Conservation (phyloP, 2,888 invertebrate species). For the Gastracanthus pulcherrimus region DNA sequence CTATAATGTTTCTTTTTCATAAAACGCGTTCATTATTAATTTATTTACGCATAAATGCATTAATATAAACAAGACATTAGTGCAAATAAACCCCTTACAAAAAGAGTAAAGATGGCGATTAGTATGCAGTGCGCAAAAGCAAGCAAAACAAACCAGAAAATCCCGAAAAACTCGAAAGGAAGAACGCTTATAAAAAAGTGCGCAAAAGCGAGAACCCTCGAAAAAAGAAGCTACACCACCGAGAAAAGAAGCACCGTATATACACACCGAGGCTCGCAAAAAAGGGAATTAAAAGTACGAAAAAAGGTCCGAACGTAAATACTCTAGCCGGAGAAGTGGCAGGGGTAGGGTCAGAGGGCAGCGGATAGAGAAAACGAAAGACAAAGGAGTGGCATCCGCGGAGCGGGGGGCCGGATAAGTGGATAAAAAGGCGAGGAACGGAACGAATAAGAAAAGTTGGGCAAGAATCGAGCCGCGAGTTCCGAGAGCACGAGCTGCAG, state of each 20-base stretch:
- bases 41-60: too few species aligned
- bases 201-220: neutral
- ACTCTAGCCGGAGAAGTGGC: constrained; percentile 16
- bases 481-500: neutral
- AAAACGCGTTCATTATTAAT: too few species aligned
- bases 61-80: too few species aligned
- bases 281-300: constrained; percentile 35
- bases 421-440: constrained; percentile 58
- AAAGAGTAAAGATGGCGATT: too few species aligned
- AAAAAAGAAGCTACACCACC: constrained; percentile 7
- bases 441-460: constrained; percentile 60
- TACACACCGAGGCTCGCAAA: neutral
- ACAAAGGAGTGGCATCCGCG: constrained; percentile 48
- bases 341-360: neutral
- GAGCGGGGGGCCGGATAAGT: constrained; percentile 55
- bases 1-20: too few species aligned
- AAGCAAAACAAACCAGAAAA: neutral
- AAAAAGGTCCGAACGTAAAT: constrained; percentile 50
- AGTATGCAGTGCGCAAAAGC: neutral
- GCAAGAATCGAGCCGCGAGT: neutral
- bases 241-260: constrained; percentile 26
- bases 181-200: neutral
- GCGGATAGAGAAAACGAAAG: constrained; percentile 24
- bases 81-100: too few species aligned
- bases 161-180: neutral